Conservation (phyloP, 2,888 invertebrate species). For the Choristoneura rosaceana region DNA sequence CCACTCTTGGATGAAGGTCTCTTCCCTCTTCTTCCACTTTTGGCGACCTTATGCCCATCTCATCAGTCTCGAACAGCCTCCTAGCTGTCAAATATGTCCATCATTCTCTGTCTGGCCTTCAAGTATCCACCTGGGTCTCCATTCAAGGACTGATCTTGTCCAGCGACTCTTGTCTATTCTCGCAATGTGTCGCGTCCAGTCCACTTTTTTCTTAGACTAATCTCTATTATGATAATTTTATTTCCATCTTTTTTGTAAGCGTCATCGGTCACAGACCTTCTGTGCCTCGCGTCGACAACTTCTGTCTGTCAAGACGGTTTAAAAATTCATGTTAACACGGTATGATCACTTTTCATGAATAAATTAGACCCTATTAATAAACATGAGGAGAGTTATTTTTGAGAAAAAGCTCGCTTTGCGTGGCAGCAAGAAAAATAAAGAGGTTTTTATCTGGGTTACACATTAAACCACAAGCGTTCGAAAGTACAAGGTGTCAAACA, state of each 20-base stretch:
- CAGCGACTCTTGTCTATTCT: too few species aligned
- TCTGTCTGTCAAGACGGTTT: constrained; percentile 34
- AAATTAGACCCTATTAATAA: constrained; percentile 41
- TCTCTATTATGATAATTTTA: not conserved
- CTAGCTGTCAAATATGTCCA: too few species aligned
- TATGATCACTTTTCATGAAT: constrained; percentile 42
- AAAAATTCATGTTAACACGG: constrained; percentile 39
- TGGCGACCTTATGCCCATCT: too few species aligned
- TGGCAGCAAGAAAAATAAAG: constrained; percentile 24
- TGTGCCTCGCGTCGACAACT: constrained; percentile 8
- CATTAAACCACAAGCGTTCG: not conserved
- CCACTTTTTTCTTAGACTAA: not conserved
- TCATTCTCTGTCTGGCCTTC: too few species aligned
- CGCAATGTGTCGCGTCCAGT: too few species aligned
- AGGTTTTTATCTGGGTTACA: not conserved
- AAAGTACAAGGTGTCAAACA: not conserved
- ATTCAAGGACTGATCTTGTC: too few species aligned
- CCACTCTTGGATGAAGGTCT: too few species aligned
- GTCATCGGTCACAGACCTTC: constrained; percentile 8
- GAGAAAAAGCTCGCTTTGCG: constrained; percentile 22
- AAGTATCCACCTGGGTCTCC: too few species aligned
- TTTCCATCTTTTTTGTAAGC: constrained; percentile 1
- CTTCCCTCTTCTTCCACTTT: too few species aligned
- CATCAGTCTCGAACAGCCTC: too few species aligned
- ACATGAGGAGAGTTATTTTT: constrained; percentile 36